Evolutionary conservation across 2,113 vertebrate genomes (phyloP), one percentile per base, ranked within the genome.

Genomic region (Nothobranchius kuhntae): DNA sequence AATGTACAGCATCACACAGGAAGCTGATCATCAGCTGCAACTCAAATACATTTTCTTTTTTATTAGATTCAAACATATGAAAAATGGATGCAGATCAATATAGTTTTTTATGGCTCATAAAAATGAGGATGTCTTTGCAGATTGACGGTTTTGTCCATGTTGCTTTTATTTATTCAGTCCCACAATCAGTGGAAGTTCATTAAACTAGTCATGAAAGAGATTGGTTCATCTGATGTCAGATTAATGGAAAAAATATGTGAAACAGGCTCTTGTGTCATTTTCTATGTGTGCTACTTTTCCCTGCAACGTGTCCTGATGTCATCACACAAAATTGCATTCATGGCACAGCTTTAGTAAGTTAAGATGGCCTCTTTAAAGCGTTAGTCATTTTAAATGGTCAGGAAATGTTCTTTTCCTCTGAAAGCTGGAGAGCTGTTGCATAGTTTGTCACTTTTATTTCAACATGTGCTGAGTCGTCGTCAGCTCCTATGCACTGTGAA

Each of bases 381-480:
- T 30, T 51, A 10, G 14, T 3, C 30, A 54, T 3, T 54, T 54
- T 7, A 35, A 35, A 54, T 30, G 12, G 24, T 4, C 30, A 30
- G 30, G 30, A 30, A 30, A 30, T 30, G 30, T 45, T 48, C 52
- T 61, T 54, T 17, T 1, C 3, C 50, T 36, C 57, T 60, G 40
- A 53, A 53, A 54, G 44, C 42, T 53, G n/a, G 54, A 61, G 54
- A 9, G 38, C 12, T 13, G 13, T 35, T 44, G 45, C 53, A 71
- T 36, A 35, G 21, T 6, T 53, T 53, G 45, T 53, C n/a, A 44
- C 26, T 24, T n/a, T 51, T 38, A 51, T 57, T 62, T 75, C 7
- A 35, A 15, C 15, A 46, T 13, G 8, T 59, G 56, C 46, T 55
- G 53, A 62, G 52, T 50, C 30, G 47, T 8, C 53, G 38, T 45